phyloP scores from a whole-genome alignment of 2,797 vertebrate genomes.

The Clarias pachynema region DNA sequence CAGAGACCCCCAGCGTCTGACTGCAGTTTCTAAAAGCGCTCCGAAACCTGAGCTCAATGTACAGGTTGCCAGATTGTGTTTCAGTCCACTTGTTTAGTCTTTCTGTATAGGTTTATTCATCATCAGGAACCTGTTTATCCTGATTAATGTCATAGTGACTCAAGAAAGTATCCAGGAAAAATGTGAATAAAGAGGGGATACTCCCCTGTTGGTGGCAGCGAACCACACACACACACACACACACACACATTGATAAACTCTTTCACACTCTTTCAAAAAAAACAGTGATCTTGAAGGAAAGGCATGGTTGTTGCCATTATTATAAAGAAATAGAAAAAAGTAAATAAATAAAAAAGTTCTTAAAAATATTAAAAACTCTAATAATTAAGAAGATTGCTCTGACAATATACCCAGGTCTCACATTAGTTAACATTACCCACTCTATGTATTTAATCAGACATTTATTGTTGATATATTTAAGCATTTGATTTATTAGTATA shows the following conservation, averaged over 20 bases:
- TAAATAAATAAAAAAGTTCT: too few species aligned
- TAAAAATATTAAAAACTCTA: neutral
- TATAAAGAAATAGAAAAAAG: neutral
- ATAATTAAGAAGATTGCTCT: neutral
- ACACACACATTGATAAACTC: neutral
- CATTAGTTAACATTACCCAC: neutral
- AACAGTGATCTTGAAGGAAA: neutral
- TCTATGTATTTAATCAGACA: neutral
- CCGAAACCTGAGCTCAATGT: constrained; percentile 4
- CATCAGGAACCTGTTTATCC: neutral
- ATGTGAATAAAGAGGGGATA: neutral
- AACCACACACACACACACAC: neutral
- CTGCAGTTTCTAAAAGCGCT: neutral
- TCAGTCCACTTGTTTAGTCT: neutral
- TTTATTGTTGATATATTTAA: neutral
- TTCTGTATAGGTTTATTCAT: neutral
- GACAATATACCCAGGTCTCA: neutral
- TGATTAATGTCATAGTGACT: neutral
- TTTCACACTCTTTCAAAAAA: neutral
- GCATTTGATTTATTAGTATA: neutral
- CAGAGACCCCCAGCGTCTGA: too few species aligned
- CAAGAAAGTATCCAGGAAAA: neutral
- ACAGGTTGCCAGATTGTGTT: neutral
- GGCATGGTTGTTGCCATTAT: too few species aligned
- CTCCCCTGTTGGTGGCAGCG: neutral